Evolutionary conservation across 2,113 vertebrate species (phyloP).

Genomic region (Lepisosteus osseus): DNA sequence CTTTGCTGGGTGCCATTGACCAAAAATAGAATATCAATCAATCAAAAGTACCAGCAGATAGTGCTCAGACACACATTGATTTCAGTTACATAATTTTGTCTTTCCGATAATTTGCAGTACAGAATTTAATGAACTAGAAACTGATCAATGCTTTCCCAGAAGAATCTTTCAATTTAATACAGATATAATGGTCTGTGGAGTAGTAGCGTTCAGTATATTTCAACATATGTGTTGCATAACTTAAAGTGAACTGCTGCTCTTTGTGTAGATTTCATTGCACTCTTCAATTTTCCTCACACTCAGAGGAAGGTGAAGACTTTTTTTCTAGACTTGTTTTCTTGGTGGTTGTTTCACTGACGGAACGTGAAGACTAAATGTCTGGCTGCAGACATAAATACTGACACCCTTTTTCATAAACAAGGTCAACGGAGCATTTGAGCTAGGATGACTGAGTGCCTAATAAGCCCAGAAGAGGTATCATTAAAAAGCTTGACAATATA

Average conservation of each 20-base stretch:
- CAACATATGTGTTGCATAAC: neutral
- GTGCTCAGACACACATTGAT: slow-evolving; percentile 53
- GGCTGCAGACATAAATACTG: too few relatives aligned
- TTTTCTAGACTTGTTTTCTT: too few relatives aligned
- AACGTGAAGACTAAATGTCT: too few relatives aligned
- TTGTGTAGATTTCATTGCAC: neutral
- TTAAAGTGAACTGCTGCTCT: neutral
- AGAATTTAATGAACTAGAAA: slow-evolving; percentile 60
- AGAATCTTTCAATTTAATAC: slow-evolving; percentile 32
- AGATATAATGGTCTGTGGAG: slow-evolving; percentile 4
- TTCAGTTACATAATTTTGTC: slow-evolving; percentile 45
- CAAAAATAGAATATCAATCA: neutral
- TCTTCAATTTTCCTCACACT: neutral
- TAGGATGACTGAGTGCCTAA: too few relatives aligned
- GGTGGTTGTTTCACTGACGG: too few relatives aligned
- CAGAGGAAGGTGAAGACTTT: too few relatives aligned
- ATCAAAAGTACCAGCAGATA: neutral
- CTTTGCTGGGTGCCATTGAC: neutral
- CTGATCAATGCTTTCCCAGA: slow-evolving; percentile 49
- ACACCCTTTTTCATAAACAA: too few relatives aligned
- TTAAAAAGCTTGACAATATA: too few relatives aligned
- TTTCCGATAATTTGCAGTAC: slow-evolving; percentile 44
- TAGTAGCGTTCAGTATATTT: neutral
- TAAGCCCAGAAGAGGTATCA: too few relatives aligned
- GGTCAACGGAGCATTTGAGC: too few relatives aligned